Percentiles rank a stretch among this genome's conserved stretches.
Evolutionary conservation across 1,140 invertebrate species (phyloP).

Genomic region (Zaprionus camerounensis): DNA sequence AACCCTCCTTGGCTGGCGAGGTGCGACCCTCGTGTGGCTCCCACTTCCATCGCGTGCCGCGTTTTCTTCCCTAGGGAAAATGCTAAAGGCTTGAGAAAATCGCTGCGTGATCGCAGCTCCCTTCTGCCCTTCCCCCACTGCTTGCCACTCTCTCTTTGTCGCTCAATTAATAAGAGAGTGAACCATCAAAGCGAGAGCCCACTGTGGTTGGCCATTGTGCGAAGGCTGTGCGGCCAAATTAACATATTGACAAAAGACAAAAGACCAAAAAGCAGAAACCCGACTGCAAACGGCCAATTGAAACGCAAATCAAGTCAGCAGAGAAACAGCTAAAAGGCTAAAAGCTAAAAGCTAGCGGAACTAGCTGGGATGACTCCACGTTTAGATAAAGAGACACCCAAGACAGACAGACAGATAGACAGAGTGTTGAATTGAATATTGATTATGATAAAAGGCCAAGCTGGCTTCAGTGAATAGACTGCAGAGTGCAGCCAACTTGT

Average conservation of each 20-base stretch:
- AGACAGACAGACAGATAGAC: not conserved
- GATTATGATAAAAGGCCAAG: conserved; percentile 3
- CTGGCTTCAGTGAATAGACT: not conserved
- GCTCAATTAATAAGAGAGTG: not conserved
- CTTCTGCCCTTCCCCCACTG: not conserved
- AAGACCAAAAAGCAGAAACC: conserved; percentile 28
- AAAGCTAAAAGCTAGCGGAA: conserved; percentile 20
- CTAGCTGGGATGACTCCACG: conserved; percentile 12
- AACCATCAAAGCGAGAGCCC: not conserved
- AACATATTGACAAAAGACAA: conserved; percentile 63
- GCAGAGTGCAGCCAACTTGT: not conserved
- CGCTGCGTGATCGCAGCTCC: conserved; percentile 31
- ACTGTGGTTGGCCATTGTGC: conserved; percentile 8
- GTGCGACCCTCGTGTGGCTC: not conserved
- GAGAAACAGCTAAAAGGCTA: not conserved
- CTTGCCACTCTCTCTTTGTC: no score
- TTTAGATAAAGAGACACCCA: conserved; percentile 17
- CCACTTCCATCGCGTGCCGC: conserved; percentile 48
- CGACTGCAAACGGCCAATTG: conserved; percentile 14
- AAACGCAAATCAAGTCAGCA: conserved; percentile 20
- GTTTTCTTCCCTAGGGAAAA: conserved; percentile 68
- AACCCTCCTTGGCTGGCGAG: not conserved
- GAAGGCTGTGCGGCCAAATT: conserved; percentile 34
- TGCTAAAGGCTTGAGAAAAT: conserved; percentile 41
- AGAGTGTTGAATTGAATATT: conserved; percentile 13